A percentile compares a stretch with the other conserved stretches of the same genome.
Evolutionary conservation across 2,888 invertebrate genomes (phyloP).

Genomic region (Lasioglossum lativentre): DNA sequence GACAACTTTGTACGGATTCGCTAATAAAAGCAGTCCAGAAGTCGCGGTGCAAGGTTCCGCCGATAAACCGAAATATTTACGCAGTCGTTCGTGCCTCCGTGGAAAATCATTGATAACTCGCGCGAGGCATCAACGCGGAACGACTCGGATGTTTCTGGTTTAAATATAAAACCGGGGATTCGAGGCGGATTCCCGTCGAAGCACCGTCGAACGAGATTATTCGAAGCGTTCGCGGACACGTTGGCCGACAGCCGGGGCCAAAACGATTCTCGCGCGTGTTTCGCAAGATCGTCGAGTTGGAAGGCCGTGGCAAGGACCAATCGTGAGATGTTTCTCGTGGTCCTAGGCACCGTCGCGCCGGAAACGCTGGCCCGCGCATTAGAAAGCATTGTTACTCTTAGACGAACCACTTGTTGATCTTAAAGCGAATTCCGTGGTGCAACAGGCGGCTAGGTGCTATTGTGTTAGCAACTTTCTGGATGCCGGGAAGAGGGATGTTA

Average conservation of each 20-base stretch:
- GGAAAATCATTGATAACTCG: conserved; percentile 3
- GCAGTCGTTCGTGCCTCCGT: neutral
- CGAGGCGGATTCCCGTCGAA: conserved; percentile 14
- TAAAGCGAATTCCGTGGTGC: conserved; percentile 65
- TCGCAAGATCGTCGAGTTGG: conserved; percentile 55
- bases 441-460: conserved; percentile 64
- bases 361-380: conserved; percentile 58
- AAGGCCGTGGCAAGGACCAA: conserved; percentile 62
- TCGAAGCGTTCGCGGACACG: conserved; percentile 37
- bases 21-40: neutral
- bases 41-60: neutral
- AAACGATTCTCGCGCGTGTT: conserved; percentile 53
- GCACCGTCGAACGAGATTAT: conserved; percentile 18
- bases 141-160: conserved; percentile 22
- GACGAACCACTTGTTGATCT: conserved; percentile 79
- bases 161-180: conserved; percentile 54
- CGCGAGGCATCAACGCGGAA: neutral
- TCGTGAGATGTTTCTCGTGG: conserved; percentile 10
- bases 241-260: conserved; percentile 52
- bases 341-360: conserved; percentile 2
- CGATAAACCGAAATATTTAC: neutral
- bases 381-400: conserved; percentile 74
- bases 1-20: neutral
- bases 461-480: conserved; percentile 68
- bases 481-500: conserved; percentile 45